A percentile compares a stretch with the other conserved stretches of the same genome.
These are phyloP conservation scores for Loxodonta africana DNA, from an alignment of 2,113 vertebrate species.

Conservation along the genomic window DNA sequence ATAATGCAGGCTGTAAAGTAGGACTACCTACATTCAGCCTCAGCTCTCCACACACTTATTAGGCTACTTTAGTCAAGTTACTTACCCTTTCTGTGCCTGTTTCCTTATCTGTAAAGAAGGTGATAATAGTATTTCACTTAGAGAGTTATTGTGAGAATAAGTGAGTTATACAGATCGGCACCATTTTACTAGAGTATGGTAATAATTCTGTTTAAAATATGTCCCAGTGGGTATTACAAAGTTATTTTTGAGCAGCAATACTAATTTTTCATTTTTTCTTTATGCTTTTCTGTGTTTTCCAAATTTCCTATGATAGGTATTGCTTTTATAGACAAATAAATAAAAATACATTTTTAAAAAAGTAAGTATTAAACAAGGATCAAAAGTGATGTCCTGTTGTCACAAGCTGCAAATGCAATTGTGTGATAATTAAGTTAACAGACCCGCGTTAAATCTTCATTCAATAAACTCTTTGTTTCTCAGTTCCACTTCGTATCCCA, in stretches of 20 bases:
- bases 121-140: neutral
- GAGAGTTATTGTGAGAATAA: neutral
- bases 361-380: constrained; percentile 18
- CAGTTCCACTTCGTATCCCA: neutral
- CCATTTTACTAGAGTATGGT: neutral
- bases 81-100: neutral
- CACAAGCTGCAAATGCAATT: constrained; percentile 45
- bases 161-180: neutral
- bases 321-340: constrained; percentile 44
- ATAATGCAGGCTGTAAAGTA: neutral
- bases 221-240: neutral
- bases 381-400: constrained; percentile 34
- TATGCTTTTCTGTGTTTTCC: neutral
- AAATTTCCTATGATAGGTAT: neutral
- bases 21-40: neutral
- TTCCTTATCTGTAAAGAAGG: neutral
- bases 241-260: neutral
- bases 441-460: constrained; percentile 41
- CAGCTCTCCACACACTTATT: neutral
- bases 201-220: constrained; percentile 27
- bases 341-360: neutral
- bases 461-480: neutral
- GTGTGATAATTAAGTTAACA: constrained; percentile 53
- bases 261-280: neutral
- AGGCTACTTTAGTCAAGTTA: neutral